These are phyloP conservation scores for Meganola albula DNA, from an alignment of 2,888 invertebrate genomes.

Conservation along the genomic window DNA sequence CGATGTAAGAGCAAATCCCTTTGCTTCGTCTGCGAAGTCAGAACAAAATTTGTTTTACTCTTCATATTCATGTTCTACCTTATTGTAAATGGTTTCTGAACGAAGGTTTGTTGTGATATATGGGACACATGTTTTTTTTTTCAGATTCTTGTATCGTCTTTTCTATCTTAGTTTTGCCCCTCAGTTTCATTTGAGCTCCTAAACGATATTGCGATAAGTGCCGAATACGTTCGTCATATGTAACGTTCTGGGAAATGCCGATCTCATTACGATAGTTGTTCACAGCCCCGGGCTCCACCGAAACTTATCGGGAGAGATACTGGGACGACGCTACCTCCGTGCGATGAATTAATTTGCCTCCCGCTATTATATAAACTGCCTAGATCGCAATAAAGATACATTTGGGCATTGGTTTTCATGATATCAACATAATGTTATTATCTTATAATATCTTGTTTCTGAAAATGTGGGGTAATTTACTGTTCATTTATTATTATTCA, in stretches of 20 bases:
- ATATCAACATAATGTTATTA: slow-evolving; percentile 40
- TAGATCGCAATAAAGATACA: slow-evolving; percentile 69
- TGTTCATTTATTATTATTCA: slow-evolving; percentile 45
- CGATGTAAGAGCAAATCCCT: no score
- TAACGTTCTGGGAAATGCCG: slow-evolving; percentile 58
- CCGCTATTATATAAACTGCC: slow-evolving; percentile 58
- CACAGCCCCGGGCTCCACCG: slow-evolving; percentile 42
- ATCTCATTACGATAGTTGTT: slow-evolving; percentile 67
- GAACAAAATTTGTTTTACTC: slow-evolving; percentile 21
- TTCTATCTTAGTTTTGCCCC: slow-evolving; percentile 24
- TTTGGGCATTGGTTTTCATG: slow-evolving; percentile 35
- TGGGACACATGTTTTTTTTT: slow-evolving; percentile 8
- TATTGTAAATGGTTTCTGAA: slow-evolving; percentile 29
- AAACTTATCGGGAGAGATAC: slow-evolving; percentile 61
- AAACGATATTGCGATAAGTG: slow-evolving; percentile 51
- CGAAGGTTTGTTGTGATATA: slow-evolving; percentile 29
- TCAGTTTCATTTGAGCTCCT: slow-evolving; percentile 24
- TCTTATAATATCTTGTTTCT: slow-evolving; percentile 35
- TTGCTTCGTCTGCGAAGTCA: no score
- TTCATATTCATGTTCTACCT: slow-evolving; percentile 30
- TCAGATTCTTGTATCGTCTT: slow-evolving; percentile 19
- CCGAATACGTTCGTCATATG: slow-evolving; percentile 41
- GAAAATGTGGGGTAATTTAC: slow-evolving; percentile 47
- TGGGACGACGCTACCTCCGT: slow-evolving; percentile 46
- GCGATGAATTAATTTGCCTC: slow-evolving; percentile 69